Evolutionary conservation across 2,888 invertebrate species (phyloP), one percentile per base, ranked within the genome.

Genomic region (Drosophila ochracea): DNA sequence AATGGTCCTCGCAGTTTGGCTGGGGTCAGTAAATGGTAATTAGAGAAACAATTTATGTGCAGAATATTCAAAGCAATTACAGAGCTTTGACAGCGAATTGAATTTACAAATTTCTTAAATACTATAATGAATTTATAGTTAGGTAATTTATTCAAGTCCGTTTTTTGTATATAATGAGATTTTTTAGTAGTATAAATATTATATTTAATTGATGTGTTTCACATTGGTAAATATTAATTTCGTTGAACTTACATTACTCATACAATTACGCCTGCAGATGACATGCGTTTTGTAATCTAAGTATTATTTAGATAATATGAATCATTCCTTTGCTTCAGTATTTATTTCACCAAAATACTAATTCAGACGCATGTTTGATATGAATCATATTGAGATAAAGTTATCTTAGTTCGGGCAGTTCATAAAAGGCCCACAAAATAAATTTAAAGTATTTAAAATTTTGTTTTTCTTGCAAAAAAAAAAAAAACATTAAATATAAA

Each of bases 1-100:
- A 83, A 88, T 79, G 55, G 57, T 31, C 4, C n/a, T 11, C 41
- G 64, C 53, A n/a, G 50, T 60, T 43, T 57, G 11, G 3, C 13
- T 5, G 62, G 39, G 47, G 28, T 52, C 53, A 31, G 50, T 60
- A 55, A 73, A 54, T 65, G 53, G 63, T 37, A 58, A 58, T 72
- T 72, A 61, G 33, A 61, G 33, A 35, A 39, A 35, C 62, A 61
- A 72, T 61, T 54, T 54, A 54, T 39, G 28, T 25, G 7, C 28
- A n/a, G 11, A 25, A 43, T 31, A 52, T 25, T 35, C 9, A 70
- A 35, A 37, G 10, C 28, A 59, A 59, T 47, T 30, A 30, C 60
- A 21, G 30, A 11, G 53, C 37, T 10, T 41, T 47, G 39, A 37
- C 59, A 55, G 55, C n/a, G 11, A 37, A 49, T 54, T 35, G 31